Evolutionary conservation across 2,113 vertebrate species (phyloP).

Genomic region (Scalopus aquaticus): DNA sequence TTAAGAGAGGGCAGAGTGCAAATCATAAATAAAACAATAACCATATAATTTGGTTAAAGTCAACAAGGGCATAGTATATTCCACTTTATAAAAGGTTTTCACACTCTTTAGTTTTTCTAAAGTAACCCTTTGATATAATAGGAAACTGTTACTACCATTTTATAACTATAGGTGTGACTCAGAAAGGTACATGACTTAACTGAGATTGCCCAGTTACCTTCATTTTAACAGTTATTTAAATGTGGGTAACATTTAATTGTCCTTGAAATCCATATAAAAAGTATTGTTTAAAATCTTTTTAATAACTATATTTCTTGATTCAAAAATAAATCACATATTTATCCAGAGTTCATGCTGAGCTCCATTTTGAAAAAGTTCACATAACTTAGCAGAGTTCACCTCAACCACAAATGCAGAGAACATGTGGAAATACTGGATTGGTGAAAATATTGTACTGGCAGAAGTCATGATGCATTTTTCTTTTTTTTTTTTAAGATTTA

Average conservation of each 20-base stretch:
- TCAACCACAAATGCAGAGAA: background rate
- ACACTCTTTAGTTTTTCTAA: background rate
- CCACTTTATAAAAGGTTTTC: background rate
- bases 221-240: constrained; percentile 11
- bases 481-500: too few relatives aligned
- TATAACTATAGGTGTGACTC: background rate
- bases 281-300: constrained; percentile 16
- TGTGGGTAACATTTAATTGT: background rate
- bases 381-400: background rate
- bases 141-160: background rate
- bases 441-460: too few relatives aligned
- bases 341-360: background rate
- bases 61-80: background rate
- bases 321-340: background rate
- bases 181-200: background rate
- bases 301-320: background rate
- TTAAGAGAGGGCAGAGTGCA: background rate
- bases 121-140: background rate
- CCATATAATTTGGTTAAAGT: background rate
- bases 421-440: background rate
- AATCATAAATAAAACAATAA: constrained; percentile 28
- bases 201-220: background rate
- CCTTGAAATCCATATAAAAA: constrained; percentile 21
- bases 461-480: too few relatives aligned
- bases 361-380: background rate